Conservation (phyloP, 2,888 invertebrate species). For the Copidosoma aretas region DNA sequence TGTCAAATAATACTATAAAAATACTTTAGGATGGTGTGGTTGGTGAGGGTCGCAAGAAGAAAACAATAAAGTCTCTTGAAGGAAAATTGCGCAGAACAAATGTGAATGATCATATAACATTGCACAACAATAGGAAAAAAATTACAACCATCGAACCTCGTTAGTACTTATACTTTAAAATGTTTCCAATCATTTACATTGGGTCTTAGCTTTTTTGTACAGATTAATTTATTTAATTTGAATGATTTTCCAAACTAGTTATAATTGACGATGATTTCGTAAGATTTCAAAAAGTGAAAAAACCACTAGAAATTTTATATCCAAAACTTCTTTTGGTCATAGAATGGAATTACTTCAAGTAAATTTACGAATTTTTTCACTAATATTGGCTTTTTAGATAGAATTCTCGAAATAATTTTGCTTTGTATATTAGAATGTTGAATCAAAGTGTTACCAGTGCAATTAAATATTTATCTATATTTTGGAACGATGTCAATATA, state of each 20-base stretch:
- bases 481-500: constrained; percentile 33
- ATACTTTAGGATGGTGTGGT: background rate
- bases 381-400: background rate
- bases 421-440: background rate
- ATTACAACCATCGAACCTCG: background rate
- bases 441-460: constrained; percentile 13
- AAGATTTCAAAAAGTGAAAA: background rate
- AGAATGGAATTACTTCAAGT: background rate
- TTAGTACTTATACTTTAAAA: background rate
- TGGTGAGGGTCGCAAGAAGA: background rate
- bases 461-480: constrained; percentile 19
- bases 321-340: background rate
- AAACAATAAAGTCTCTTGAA: background rate
- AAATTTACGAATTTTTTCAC: background rate
- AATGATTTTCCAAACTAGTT: background rate
- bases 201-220: background rate
- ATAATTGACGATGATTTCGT: background rate
- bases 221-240: background rate
- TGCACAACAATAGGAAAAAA: background rate
- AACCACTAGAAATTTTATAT: background rate
- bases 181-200: no score
- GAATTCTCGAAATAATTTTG: no score
- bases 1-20: background rate
- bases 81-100: background rate
- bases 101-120: background rate